Percentiles rank a stretch among this genome's conserved stretches.
These are phyloP conservation scores for Hoplostethus atlanticus DNA, from an alignment of 2,797 vertebrate genomes.

Conservation along the genomic window DNA sequence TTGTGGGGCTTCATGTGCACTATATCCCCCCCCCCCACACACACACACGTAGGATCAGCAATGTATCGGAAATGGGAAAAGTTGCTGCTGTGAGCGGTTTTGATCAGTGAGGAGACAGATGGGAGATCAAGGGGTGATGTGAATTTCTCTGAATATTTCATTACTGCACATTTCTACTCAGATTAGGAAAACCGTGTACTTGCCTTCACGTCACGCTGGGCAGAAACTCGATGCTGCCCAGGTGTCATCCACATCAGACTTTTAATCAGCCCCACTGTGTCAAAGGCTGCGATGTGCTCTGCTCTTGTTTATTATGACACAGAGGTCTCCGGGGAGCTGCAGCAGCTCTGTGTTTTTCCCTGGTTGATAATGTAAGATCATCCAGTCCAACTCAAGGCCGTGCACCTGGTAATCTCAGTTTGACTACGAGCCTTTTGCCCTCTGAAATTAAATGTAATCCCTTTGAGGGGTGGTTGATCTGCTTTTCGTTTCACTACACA, in stretches of 20 bases:
- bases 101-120: conserved; percentile 17
- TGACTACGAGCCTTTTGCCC: conserved; percentile 42
- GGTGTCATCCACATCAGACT: conserved; percentile 16
- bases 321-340: not conserved
- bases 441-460: conserved; percentile 78
- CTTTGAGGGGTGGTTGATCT: conserved; percentile 73
- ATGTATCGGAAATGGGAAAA: conserved; percentile 4
- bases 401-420: conserved; percentile 51
- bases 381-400: conserved; percentile 5
- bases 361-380: conserved; percentile 11
- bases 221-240: not conserved
- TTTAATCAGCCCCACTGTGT: conserved; percentile 32
- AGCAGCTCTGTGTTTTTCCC: not conserved
- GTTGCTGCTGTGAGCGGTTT: conserved; percentile 17
- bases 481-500: conserved; percentile 74
- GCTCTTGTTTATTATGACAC: conserved; percentile 50
- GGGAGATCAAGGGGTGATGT: conserved; percentile 8
- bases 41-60: conserved; percentile 22
- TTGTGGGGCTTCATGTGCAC: conserved; percentile 48
- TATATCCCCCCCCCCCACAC: conserved; percentile 8
- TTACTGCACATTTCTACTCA: not conserved
- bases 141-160: conserved; percentile 33
- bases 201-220: not conserved
- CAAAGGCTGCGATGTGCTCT: conserved; percentile 15
- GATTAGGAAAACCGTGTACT: not conserved